A percentile compares a stretch with the other conserved stretches of the same genome.
Evolutionary conservation across 1,140 invertebrate species (phyloP).

Genomic region (Diploscapter pachys): DNA sequence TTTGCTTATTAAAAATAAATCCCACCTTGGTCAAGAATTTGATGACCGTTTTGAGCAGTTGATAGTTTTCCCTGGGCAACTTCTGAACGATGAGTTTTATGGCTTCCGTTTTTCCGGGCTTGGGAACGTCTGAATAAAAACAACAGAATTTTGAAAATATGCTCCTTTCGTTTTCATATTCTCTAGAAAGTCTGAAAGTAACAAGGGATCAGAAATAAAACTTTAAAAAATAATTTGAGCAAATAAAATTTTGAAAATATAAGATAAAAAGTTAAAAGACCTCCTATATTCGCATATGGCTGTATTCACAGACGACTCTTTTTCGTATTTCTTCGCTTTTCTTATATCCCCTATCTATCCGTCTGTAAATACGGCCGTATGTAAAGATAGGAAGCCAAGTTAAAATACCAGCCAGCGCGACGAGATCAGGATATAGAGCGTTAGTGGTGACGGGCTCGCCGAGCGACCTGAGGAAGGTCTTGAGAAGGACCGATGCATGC

Average conservation of each 20-base stretch:
- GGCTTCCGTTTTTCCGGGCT: conserved; percentile 58
- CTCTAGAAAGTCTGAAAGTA: too few relatives aligned
- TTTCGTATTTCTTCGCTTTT: too few relatives aligned
- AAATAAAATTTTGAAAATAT: too few relatives aligned
- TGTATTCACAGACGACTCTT: too few relatives aligned
- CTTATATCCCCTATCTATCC: too few relatives aligned
- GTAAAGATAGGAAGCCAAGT: conserved; percentile 5
- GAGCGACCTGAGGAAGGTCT: conserved; percentile 64
- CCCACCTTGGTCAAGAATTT: conserved; percentile 61
- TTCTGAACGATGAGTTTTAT: conserved; percentile 60
- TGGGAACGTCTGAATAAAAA: conserved; percentile 51
- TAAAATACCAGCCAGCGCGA: conserved; percentile 59
- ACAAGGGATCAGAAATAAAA: too few relatives aligned
- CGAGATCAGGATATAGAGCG: conserved; percentile 62
- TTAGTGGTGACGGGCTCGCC: conserved; percentile 64
- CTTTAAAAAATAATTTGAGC: too few relatives aligned
- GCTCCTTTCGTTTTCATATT: too few relatives aligned
- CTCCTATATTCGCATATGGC: too few relatives aligned
- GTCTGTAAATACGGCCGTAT: too few relatives aligned
- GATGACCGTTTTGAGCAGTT: conserved; percentile 62
- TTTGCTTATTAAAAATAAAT: background rate
- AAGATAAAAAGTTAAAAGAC: too few relatives aligned
- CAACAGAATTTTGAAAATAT: background rate
- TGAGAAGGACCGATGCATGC: conserved; percentile 62
- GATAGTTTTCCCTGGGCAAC: conserved; percentile 62